Base-by-base conservation (phyloP, 2,113 vertebrate genomes). In the Xerus inauris region DNA sequence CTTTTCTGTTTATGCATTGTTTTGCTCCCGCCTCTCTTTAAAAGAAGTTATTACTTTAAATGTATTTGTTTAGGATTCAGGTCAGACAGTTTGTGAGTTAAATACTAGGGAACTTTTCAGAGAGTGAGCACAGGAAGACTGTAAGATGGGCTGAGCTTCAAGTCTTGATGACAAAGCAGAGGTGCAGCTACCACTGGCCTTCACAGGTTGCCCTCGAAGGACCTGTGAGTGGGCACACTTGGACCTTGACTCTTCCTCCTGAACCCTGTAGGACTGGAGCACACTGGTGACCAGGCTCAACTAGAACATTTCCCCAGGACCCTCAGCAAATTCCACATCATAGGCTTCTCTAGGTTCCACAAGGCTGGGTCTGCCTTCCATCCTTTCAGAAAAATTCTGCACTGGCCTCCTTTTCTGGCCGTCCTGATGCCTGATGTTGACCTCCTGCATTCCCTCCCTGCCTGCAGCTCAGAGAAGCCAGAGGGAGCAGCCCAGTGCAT, bases 311-410 rank as follows among this genome's bases (percentile, higher is more conserved):
- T 28, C 49, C 38, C 32, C 75, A 14, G 24, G 1, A 10, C 49
- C 22, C 4, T 71, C 13, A 0, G 14, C 1, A 7, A 35, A 5
- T 19, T 30, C 19, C 8, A 1, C 11, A 57, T 32, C 11, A 0
- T 3, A 4, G 3, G 59, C 42, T 26, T 16, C 22, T 30, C 26
- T 11, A 8, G 16, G 1, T 5, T 71, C 20, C 20, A 7, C 5
- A 40, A 57, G 3, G 32, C 20, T 32, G 20, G 0, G 22, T 28
- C 73, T 12, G 11, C 4, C 57, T 20, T 28, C n/a, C 32, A 24
- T 20, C 54, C 12, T 42, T 32, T 57, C 42, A 59, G 40, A 35
- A 40, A 20, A 30, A 30, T 38, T 19, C 42, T 5, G 0, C 16
- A 1, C 47, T 19, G 5, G 2, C 40, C 38, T 47, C 47, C 42